Conservation (phyloP, 2,888 invertebrate species). For the Drosophila merina region DNA sequence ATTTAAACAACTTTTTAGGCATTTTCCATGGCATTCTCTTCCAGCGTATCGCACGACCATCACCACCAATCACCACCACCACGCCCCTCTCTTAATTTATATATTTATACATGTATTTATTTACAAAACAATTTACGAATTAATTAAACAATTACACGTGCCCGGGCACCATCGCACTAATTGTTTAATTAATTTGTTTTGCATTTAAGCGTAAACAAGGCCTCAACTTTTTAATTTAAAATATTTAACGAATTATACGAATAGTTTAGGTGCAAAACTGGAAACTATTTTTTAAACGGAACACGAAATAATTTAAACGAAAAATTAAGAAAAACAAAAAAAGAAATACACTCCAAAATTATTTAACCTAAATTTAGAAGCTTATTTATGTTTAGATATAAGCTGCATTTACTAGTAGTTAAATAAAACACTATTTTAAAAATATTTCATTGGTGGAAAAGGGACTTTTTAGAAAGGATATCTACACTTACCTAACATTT, state of each 20-base stretch:
- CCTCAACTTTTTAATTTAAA: conserved; percentile 55
- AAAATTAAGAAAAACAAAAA: conserved; percentile 14
- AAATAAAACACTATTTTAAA: conserved; percentile 58
- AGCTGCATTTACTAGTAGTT: conserved; percentile 84
- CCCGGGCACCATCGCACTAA: conserved; percentile 56
- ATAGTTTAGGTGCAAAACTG: conserved; percentile 55
- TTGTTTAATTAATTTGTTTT: conserved; percentile 83
- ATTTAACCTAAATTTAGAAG: conserved; percentile 62
- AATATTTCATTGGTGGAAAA: conserved; percentile 4
- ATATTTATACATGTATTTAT: conserved; percentile 66
- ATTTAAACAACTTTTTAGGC: conserved; percentile 52
- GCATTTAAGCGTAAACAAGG: conserved; percentile 69
- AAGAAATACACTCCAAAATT: conserved; percentile 41
- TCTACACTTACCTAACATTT: conserved; percentile 91
- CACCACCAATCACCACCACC: conserved; percentile 7
- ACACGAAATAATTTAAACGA: conserved; percentile 6
- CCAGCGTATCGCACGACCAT: background rate
- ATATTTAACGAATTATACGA: conserved; percentile 41
- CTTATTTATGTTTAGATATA: conserved; percentile 81
- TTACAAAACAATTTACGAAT: conserved; percentile 76
- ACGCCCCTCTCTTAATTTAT: conserved; percentile 25
- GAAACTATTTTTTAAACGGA: conserved; percentile 34
- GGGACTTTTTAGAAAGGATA: background rate
- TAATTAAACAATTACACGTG: conserved; percentile 80
- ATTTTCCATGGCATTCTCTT: conserved; percentile 71